Percentiles rank a stretch among this genome's conserved stretches.
These are phyloP conservation scores for Drosophila sturtevanti DNA, from an alignment of 1,140 invertebrate genomes.

Conservation along the genomic window DNA sequence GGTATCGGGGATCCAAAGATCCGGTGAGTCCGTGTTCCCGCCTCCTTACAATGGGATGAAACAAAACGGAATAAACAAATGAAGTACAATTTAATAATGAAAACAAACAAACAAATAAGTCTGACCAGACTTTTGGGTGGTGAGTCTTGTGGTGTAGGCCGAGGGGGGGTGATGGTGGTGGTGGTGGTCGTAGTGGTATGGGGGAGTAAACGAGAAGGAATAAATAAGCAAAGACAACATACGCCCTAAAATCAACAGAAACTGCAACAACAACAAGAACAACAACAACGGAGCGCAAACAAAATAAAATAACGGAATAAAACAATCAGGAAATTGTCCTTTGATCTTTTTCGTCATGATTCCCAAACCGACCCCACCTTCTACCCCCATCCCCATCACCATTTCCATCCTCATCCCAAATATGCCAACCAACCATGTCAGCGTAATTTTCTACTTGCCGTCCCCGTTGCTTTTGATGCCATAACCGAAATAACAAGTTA, in stretches of 20 bases:
- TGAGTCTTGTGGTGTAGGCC: not conserved
- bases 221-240: conserved; percentile 73
- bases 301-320: conserved; percentile 80
- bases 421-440: conserved; percentile 23
- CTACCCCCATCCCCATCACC: conserved; percentile 8
- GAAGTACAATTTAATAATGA: conserved; percentile 66
- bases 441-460: conserved; percentile 40
- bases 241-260: conserved; percentile 62
- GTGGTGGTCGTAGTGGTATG: conserved; percentile 38
- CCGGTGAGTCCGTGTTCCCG: not conserved
- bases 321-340: conserved; percentile 80
- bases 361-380: conserved; percentile 3
- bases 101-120: conserved; percentile 62
- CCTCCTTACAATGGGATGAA: conserved; percentile 24
- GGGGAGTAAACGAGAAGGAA: conserved; percentile 58
- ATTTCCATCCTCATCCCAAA: conserved; percentile 19
- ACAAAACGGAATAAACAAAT: conserved; percentile 54
- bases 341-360: conserved; percentile 65
- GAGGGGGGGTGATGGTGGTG: conserved; percentile 1
- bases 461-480: conserved; percentile 49
- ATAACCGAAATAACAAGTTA: conserved; percentile 66
- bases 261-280: conserved; percentile 25
- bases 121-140: conserved; percentile 28
- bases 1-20: not conserved
- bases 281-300: conserved; percentile 50